Evolutionary conservation across 2,113 vertebrate genomes (phyloP), one percentile per base, ranked within the genome.

Genomic region (Archocentrus centrarchus): DNA sequence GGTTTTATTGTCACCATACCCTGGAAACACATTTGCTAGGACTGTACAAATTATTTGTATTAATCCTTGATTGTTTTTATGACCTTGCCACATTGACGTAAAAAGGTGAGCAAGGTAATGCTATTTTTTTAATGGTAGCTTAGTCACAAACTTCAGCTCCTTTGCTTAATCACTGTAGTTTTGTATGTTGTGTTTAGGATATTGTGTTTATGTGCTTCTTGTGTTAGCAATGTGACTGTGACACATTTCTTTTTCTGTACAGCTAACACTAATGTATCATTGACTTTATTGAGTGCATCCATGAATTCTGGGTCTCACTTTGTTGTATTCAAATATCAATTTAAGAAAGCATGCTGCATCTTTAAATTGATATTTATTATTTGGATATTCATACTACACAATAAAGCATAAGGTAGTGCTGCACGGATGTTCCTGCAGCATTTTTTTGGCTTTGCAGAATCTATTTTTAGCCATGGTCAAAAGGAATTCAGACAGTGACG

Each of bases 381-480:
- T 39, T 7, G 7, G 14, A n/a, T 41, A 60, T 64, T 30, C 3
- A 64, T 41, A 55, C 18, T 32, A 32, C 61, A 24, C 24, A 62
- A 15, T 11, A 75, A 47, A 64, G 44, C 37, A 47, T 6, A 75
- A 35, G 76, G 64, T 47, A 57, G 44, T 41, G 24, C 24, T 64
- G 44, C 50, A 55, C 86, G 89, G 79, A 87, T 87, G 78, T 84
- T 84, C 7, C 6, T 24, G 24, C 44, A 62, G 50, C 58, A 80
- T 75, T 78, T 85, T 85, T 84, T n/a, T 27, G 66, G 75, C 68
- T 84, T 88, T 44, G 55, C 53, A 39, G 27, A 68, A 50, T 85
- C 64, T 85, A 80, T 66, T 89, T 50, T 79, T 55, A 79, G 79
- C 61, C 61, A 60, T 13, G 5, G 35, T 61, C 58, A 32, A 27